Evolutionary conservation across 35 echinoderm and acorn worm species (phyloP).

Genomic region (Hemicentrotus pulcherrimus): DNA sequence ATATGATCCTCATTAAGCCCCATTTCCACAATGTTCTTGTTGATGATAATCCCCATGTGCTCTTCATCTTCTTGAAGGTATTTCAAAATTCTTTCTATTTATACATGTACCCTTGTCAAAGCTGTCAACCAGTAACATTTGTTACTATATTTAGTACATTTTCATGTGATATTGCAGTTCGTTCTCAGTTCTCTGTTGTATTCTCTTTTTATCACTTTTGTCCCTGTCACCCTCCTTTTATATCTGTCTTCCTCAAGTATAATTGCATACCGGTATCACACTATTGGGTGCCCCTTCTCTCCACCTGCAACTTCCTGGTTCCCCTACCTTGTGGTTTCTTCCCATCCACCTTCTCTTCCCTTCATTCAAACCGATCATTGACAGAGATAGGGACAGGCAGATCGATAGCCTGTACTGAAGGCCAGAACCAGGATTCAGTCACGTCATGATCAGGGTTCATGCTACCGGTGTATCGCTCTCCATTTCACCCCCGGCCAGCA

Average conservation of each 20-base stretch:
- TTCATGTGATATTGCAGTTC: too few relatives aligned
- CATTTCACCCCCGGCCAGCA: background rate
- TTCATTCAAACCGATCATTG: background rate
- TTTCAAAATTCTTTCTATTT: too few relatives aligned
- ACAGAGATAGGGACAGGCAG: background rate
- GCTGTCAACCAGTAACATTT: too few relatives aligned
- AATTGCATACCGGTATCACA: background rate
- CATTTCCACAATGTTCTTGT: too few relatives aligned
- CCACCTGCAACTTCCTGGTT: background rate
- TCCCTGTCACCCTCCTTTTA: background rate
- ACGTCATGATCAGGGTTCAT: background rate
- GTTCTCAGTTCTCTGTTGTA: too few relatives aligned
- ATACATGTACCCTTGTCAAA: too few relatives aligned
- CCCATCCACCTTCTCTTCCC: background rate
- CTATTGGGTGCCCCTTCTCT: background rate
- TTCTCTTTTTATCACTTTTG: too few relatives aligned
- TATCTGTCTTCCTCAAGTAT: background rate
- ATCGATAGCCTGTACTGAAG: background rate
- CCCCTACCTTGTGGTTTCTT: background rate
- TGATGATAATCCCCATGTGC: too few relatives aligned
- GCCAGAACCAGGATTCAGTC: background rate
- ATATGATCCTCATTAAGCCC: too few relatives aligned
- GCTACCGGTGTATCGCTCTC: background rate
- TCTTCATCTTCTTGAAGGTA: too few relatives aligned
- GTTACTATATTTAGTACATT: too few relatives aligned